These are phyloP conservation scores for Vombatus ursinus DNA, from an alignment of 2,113 vertebrate genomes.

Conservation along the genomic window DNA sequence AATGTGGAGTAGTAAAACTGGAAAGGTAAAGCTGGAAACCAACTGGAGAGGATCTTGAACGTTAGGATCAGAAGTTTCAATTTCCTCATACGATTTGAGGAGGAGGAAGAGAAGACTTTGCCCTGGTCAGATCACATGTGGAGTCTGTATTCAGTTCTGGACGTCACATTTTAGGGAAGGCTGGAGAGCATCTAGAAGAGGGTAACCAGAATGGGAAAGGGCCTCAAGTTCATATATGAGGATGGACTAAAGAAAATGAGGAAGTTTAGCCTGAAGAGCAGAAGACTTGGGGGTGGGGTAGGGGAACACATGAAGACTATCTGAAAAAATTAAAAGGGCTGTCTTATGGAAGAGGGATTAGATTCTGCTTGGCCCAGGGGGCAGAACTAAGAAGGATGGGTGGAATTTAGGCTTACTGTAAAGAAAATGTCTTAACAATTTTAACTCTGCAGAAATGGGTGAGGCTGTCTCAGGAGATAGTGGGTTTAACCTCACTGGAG, in stretches of 20 bases:
- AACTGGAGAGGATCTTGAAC: not conserved
- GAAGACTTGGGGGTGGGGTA: not conserved
- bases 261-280: not conserved
- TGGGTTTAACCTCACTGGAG: not conserved
- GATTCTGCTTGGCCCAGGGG: not conserved
- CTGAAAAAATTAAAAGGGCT: not conserved
- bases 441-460: not conserved
- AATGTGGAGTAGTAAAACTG: not conserved
- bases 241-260: not conserved
- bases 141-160: not conserved
- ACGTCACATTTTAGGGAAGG: not conserved
- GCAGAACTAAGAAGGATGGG: not conserved
- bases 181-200: not conserved
- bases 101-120: not conserved
- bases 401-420: not conserved
- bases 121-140: not conserved
- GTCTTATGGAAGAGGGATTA: not conserved
- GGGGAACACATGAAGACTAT: not conserved
- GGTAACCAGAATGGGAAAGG: not conserved
- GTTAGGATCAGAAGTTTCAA: not conserved
- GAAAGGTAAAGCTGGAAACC: not conserved
- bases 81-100: not conserved
- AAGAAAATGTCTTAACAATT: not conserved
- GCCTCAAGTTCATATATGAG: not conserved
- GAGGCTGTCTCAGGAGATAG: not conserved